phyloP scores from a whole-genome alignment of 2,797 vertebrate species.

The Sardinella longiceps region DNA sequence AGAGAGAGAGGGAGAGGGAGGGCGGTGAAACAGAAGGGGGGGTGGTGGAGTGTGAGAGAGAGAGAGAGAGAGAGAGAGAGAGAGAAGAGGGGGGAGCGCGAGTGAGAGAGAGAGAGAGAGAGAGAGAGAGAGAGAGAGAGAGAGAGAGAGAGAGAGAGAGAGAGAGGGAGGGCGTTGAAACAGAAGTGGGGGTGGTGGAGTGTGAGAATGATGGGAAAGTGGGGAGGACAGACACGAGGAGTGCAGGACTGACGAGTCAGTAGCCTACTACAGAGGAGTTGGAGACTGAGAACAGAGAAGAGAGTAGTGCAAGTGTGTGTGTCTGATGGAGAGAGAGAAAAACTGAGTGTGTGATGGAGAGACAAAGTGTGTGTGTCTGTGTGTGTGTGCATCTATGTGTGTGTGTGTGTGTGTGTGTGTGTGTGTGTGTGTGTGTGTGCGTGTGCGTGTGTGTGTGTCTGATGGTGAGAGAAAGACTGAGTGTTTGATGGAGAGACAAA shows the following conservation, averaged over 20 bases:
- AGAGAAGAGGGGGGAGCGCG: background rate
- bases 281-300: conserved; percentile 6
- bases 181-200: background rate
- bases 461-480: too few species aligned
- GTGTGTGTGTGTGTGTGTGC: background rate
- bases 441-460: background rate
- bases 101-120: background rate
- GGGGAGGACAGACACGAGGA: too few species aligned
- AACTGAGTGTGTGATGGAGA: background rate
- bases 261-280: background rate
- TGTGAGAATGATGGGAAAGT: background rate
- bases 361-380: background rate
- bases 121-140: too few species aligned
- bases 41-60: background rate
- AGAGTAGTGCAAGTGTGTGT: conserved; percentile 5
- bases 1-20: too few species aligned
- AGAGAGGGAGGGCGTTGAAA: too few species aligned
- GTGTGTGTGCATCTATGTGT: background rate
- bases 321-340: too few species aligned
- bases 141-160: too few species aligned
- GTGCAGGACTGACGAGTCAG: background rate
- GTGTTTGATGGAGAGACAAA: too few species aligned
- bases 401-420: background rate
- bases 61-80: too few species aligned
- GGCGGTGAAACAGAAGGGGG: too few species aligned